phyloP scores from a whole-genome alignment of 2,888 invertebrate species.

The Invenusta paracnida region DNA sequence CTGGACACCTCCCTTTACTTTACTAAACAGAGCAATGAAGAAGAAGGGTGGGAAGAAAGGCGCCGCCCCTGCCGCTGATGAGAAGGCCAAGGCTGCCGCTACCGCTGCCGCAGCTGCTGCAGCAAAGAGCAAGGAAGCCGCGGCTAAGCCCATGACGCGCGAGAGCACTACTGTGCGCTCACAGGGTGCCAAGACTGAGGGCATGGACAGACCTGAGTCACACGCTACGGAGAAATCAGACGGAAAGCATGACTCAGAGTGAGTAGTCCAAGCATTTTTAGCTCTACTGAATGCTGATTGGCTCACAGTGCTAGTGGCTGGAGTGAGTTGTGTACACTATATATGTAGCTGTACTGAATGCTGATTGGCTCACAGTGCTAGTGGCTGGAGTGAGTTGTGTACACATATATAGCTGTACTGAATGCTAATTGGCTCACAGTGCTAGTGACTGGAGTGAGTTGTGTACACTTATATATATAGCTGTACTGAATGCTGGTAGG shows the following conservation, averaged over 20 bases:
- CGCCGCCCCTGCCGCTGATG: constrained; percentile 31
- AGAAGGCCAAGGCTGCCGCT: background rate
- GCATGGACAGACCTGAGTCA: constrained; percentile 56
- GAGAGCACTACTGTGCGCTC: constrained; percentile 32
- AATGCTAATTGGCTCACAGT: too few relatives aligned
- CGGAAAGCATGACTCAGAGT: constrained; percentile 33
- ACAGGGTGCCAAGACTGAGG: constrained; percentile 24
- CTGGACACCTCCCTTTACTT: background rate
- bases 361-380: background rate
- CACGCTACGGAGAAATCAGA: constrained; percentile 50
- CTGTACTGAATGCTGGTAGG: too few relatives aligned
- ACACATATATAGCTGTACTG: too few relatives aligned
- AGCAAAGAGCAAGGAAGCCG: background rate
- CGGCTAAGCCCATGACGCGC: constrained; percentile 32
- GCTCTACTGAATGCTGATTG: background rate
- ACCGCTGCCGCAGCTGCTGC: background rate
- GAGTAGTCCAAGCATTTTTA: background rate
- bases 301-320: background rate
- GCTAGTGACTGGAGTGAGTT: too few relatives aligned
- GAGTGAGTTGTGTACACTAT: too few relatives aligned
- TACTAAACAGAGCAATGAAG: constrained; percentile 45
- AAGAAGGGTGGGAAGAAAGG: constrained; percentile 44
- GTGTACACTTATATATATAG: too few relatives aligned
- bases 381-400: too few relatives aligned
- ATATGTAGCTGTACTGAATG: background rate